Evolutionary conservation across 2,113 vertebrate genomes (phyloP).

Genomic region (Pelvicachromis taeniatus): DNA sequence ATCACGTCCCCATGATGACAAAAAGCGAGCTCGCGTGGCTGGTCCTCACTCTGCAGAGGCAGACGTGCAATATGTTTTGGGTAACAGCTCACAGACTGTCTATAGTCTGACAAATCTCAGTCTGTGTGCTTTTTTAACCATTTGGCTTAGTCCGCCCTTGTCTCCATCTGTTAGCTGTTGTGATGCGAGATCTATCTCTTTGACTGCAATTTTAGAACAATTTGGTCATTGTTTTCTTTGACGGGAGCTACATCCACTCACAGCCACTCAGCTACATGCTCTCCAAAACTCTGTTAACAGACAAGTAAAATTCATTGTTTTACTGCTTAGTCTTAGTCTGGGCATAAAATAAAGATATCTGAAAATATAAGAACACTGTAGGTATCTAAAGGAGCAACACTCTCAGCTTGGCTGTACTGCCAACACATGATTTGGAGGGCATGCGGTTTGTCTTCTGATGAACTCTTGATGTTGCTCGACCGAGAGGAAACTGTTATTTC

Average conservation of each 20-base stretch:
- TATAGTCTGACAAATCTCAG: background rate
- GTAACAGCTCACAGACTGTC: background rate
- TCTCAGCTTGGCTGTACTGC: background rate
- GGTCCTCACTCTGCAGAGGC: background rate
- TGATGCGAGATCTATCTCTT: background rate
- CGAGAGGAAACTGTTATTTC: background rate
- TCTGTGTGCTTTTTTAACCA: background rate
- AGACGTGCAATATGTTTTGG: fast-evolving
- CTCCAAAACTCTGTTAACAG: background rate
- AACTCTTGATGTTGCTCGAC: background rate
- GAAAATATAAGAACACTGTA: background rate
- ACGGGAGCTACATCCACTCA: background rate
- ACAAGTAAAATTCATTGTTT: background rate
- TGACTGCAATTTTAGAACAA: background rate
- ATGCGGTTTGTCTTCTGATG: background rate
- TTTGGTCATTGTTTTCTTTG: background rate
- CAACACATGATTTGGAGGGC: background rate
- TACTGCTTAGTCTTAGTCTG: background rate
- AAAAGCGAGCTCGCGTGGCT: fast-evolving
- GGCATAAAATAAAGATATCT: background rate
- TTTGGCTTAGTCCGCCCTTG: background rate
- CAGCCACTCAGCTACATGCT: background rate
- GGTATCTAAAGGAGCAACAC: background rate
- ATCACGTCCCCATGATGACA: background rate
- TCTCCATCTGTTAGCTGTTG: background rate